Evolutionary conservation across 1,140 invertebrate species (phyloP), one percentile per base, ranked within the genome.

Genomic region (Pectinophora gossypiella): DNA sequence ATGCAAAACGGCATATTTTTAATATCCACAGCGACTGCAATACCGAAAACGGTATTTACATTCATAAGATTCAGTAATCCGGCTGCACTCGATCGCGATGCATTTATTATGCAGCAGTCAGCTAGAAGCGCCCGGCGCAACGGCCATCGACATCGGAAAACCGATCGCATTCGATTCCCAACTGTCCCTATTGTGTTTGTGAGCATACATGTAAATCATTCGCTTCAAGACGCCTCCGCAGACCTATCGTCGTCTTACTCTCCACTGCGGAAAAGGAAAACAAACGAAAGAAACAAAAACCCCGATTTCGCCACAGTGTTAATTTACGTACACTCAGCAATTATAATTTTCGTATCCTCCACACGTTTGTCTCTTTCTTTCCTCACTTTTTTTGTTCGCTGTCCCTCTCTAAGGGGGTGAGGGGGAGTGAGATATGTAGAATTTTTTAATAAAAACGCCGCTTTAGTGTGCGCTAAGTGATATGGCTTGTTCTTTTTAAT

Each of bases 401-500:
- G 59, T 82, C 76, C 71, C 78, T 60, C 19, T 80, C 68, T 40
- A 42, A 48, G 64, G 62, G 52, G 64, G 61, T 56, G 73, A 82
- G 80, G 78, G 81, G 72, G 74, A 76, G 72, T 69, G 61, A 78
- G 81, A 85, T 85, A 83, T 85, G 82, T 85, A 85, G 82, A 80
- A 85, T 77, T 83, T 85, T 85, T 85, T 85, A 83, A 85, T 82
- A 83, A 83, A 76, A 83, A 79, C 66, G 76, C 48, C 75, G 79
- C 68, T 61, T 74, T 72, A 80, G 82, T 83, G 82, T 83, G 79
- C 77, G 72, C 78, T 85, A 85, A 85, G 79, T 85, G 80, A 84
- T 85, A 84, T 84, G 79, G 67, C 79, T 82, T 85, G 82, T 85
- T 85, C 76, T 83, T 85, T 85, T 85, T 85, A 82, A 83, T 83